These are phyloP conservation scores for Riparia riparia DNA, from an alignment of 2,113 vertebrate genomes.

Conservation along the genomic window DNA sequence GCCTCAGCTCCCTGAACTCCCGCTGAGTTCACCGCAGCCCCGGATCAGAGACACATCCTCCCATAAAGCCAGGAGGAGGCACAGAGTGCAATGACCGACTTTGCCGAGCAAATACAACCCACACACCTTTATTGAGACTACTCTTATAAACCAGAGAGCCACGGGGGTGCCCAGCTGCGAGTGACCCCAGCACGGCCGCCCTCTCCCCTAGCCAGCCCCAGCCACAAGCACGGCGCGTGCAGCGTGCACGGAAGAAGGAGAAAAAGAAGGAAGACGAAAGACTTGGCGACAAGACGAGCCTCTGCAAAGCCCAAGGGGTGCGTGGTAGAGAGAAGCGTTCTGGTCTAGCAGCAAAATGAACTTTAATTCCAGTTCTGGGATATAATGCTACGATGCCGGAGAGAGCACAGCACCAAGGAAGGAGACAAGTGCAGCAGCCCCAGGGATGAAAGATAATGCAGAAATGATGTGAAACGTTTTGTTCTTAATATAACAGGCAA, in stretches of 20 bases:
- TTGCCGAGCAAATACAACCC: background rate
- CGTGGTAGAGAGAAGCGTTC: background rate
- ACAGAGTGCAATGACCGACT: background rate
- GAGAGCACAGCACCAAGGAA: background rate
- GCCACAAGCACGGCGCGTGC: background rate
- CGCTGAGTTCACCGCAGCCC: background rate
- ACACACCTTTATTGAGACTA: background rate
- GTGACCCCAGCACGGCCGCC: background rate
- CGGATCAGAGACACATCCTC: background rate
- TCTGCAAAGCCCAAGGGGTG: background rate
- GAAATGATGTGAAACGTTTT: background rate
- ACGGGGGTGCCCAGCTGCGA: background rate
- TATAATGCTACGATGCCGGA: background rate
- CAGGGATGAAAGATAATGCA: constrained; percentile 9
- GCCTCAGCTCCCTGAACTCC: background rate
- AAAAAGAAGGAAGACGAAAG: background rate
- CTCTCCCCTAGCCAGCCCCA: background rate
- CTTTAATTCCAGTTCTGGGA: constrained; percentile 4
- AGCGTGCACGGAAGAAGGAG: background rate
- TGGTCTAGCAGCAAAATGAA: background rate
- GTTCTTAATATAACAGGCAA: background rate
- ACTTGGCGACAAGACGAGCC: background rate
- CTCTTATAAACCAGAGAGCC: background rate
- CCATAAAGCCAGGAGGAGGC: background rate
- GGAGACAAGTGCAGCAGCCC: background rate